Conservation (phyloP, 2,888 invertebrate species). For the Endomychus coccineus region DNA sequence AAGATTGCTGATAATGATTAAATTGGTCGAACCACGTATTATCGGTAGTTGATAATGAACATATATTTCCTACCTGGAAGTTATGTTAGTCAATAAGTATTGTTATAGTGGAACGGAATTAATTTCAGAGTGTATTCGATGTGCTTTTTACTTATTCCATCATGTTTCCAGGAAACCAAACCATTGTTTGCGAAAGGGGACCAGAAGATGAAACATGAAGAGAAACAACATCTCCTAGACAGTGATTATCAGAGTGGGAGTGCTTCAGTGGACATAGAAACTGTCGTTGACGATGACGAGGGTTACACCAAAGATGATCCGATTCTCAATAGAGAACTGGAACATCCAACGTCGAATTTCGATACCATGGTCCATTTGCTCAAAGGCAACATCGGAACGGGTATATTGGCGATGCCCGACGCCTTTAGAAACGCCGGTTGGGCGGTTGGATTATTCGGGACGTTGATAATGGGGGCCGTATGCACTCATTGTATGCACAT, state of each 20-base stretch:
- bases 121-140: no score
- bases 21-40: no score
- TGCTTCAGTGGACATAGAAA: constrained; percentile 26
- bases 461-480: constrained; percentile 75
- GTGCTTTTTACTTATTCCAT: no score
- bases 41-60: no score
- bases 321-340: constrained; percentile 59
- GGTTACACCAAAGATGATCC: constrained; percentile 49
- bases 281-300: constrained; percentile 15
- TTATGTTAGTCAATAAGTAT: no score
- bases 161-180: no score
- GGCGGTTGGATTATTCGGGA: constrained; percentile 73
- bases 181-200: no score
- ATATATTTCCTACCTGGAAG: no score
- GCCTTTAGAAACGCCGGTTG: constrained; percentile 89
- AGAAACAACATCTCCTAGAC: constrained; percentile 62
- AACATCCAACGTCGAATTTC: constrained; percentile 74
- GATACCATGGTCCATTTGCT: constrained; percentile 66
- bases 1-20: no score
- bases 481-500: constrained; percentile 95
- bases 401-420: constrained; percentile 94
- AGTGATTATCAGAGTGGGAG: constrained; percentile 35
- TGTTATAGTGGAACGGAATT: no score
- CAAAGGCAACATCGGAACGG: constrained; percentile 69
- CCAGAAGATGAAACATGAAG: no score